Evolutionary conservation across 2,797 vertebrate genomes (phyloP).

Genomic region (Amblyopsis hoosieri): DNA sequence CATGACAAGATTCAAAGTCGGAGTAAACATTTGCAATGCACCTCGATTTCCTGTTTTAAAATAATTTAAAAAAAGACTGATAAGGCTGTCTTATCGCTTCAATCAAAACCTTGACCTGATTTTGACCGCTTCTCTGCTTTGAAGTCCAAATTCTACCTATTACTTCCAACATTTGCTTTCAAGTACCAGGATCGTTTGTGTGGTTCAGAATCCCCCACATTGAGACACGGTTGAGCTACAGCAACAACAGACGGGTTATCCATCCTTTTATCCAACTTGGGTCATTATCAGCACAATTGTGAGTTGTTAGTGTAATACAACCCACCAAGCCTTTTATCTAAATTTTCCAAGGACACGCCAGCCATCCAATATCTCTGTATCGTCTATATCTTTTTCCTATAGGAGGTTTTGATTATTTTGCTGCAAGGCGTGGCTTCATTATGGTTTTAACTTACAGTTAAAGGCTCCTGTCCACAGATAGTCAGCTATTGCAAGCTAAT

Average conservation of each 20-base stretch:
- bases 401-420: constrained; percentile 3
- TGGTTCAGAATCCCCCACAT: not conserved
- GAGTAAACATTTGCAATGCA: not conserved
- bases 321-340: constrained; percentile 5
- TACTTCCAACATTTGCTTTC: constrained; percentile 14
- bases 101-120: not conserved
- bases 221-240: constrained; percentile 24
- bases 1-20: no score
- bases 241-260: constrained; percentile 30
- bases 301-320: constrained; percentile 30
- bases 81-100: not conserved
- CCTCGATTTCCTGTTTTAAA: constrained; percentile 11
- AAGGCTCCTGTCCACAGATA: no score
- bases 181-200: not conserved
- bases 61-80: not conserved
- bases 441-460: no score
- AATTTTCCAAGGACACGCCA: not conserved
- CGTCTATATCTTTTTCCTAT: constrained; percentile 2
- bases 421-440: not conserved
- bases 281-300: constrained; percentile 23
- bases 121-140: constrained; percentile 13
- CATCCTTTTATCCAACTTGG: constrained; percentile 13
- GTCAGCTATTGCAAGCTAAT: no score
- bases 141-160: constrained; percentile 20
- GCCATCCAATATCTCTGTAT: not conserved